A percentile compares a stretch with the other conserved stretches of the same genome.
Evolutionary conservation across 2,113 vertebrate species (phyloP).

Genomic region (Neogobius melanostomus): DNA sequence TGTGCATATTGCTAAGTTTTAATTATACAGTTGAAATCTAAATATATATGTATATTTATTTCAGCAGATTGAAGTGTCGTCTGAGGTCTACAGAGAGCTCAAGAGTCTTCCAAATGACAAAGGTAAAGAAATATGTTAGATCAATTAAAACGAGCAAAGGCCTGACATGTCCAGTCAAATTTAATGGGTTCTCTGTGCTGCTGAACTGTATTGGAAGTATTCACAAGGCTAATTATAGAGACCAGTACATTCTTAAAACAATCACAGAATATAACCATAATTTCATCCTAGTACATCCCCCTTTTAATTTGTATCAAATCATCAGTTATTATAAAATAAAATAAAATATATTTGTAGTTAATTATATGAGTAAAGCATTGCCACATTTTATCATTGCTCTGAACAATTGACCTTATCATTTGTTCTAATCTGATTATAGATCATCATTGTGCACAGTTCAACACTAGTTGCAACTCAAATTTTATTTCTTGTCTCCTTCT

Average conservation of each 20-base stretch:
- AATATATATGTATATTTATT: neutral
- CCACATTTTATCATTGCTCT: neutral
- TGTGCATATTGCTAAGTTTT: neutral
- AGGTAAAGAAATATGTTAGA: slow-evolving; percentile 36
- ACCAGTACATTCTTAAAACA: no score
- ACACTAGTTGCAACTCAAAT: neutral
- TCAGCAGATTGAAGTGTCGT: slow-evolving; percentile 23
- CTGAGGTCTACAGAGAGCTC: slow-evolving; percentile 30
- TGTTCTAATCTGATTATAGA: neutral
- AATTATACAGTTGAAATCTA: no score
- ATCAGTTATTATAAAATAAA: neutral
- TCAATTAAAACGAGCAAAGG: neutral
- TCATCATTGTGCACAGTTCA: no score
- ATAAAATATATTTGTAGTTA: neutral
- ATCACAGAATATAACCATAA: no score
- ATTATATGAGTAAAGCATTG: neutral
- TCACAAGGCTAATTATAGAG: no score
- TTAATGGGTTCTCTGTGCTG: no score
- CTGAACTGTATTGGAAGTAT: no score
- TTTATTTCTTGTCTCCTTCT: neutral
- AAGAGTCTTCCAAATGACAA: slow-evolving; percentile 1
- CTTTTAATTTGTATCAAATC: neutral
- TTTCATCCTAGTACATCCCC: neutral
- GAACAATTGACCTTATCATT: neutral
- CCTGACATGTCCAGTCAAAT: neutral